Base-by-base conservation (phyloP, 2,888 invertebrate genomes). In the Drosophila nigritarsus region DNA sequence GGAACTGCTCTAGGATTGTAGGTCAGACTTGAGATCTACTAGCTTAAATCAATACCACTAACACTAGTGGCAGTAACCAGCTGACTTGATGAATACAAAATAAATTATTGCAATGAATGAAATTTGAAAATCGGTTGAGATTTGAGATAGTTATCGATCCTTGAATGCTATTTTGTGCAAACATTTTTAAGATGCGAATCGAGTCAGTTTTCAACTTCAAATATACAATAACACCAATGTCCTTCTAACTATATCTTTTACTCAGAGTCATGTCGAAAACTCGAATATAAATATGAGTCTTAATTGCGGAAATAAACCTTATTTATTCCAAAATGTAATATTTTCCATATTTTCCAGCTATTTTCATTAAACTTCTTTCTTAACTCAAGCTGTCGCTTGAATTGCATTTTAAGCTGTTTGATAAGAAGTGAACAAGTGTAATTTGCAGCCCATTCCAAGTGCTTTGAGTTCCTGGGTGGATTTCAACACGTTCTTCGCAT, bases 401-500 rank as follows among this genome's bases (percentile, higher is more conserved):
- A 56, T 56, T 30, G 49, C 34, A 32, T 42, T 50, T 34, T 49
- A 27, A 45, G 3, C 42, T 32, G 6, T 6, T 40, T 30, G 45
- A 45, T 51, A 56, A 30, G 50, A 63, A 63, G 42, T 27, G n/a
- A 15, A 40, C 59, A 36, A 38, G 34, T 49, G 2, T 34, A 27
- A 63, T 48, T 63, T 18, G 18, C 55, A 45, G 15, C 42, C 32
- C 18, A 11, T 50, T 15, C 27, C 34, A 15, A 60, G 40, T 60
- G 56, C 48, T 38, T 45, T 2, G 38, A 45, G n/a, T 20, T 50
- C 36, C 65, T 53, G 15, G 34, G 0, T 4, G 42, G 73, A 86
- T 76, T 78, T 71, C 67, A 69, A 51, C 85, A 84, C 83, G 88
- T 82, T 73, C 60, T 15, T 13, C 29, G 68, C 65, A 74, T 75